phyloP scores from a whole-genome alignment of 2,888 invertebrate species.

The Drosophila leonis region DNA sequence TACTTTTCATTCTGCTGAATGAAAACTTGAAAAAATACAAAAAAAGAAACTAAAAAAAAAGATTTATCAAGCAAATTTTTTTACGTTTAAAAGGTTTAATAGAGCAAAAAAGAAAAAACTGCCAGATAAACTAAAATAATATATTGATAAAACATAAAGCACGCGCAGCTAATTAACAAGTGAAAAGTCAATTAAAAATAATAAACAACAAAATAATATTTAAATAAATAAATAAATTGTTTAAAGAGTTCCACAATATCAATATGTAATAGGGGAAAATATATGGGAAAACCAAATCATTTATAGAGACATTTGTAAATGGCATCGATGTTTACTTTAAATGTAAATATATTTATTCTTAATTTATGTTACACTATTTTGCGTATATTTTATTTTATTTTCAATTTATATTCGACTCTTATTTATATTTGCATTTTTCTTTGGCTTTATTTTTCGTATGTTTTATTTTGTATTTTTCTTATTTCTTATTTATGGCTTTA shows the following conservation, averaged over 20 bases:
- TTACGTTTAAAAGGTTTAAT: background rate
- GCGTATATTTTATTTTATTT: conserved; percentile 1
- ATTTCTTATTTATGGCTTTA: conserved; percentile 54
- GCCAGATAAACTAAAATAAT: background rate
- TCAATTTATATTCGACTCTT: conserved; percentile 54
- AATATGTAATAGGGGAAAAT: background rate
- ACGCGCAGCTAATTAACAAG: conserved; percentile 29
- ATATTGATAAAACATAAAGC: conserved; percentile 49
- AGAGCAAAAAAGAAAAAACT: background rate
- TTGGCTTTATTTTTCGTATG: conserved; percentile 45
- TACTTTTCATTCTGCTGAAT: background rate
- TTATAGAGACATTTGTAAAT: conserved; percentile 35
- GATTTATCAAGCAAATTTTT: background rate
- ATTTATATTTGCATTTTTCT: conserved; percentile 65
- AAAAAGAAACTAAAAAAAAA: background rate
- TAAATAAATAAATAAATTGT: conserved; percentile 50
- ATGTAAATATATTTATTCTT: conserved; percentile 17
- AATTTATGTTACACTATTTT: conserved; percentile 38
- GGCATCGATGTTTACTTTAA: conserved; percentile 14
- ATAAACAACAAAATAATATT: conserved; percentile 15
- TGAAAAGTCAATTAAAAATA: conserved; percentile 20
- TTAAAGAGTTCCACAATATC: background rate
- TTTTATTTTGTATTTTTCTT: conserved; percentile 56
- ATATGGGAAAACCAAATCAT: background rate
- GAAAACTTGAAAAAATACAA: background rate